phyloP scores from a whole-genome alignment of 2,888 invertebrate species.

The Drosophila melanocephala region DNA sequence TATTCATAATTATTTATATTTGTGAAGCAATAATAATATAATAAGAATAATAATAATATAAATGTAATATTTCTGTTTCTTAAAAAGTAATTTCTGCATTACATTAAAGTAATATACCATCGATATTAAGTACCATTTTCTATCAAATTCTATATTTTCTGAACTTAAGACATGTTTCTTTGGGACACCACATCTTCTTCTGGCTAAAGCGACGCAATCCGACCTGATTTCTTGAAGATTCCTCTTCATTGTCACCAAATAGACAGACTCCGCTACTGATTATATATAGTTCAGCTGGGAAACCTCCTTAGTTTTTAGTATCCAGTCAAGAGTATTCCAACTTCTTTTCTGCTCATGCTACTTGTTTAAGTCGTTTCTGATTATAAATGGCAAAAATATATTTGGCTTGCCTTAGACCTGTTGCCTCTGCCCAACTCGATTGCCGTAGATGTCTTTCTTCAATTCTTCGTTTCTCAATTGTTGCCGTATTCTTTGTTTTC shows the following conservation, averaged over 20 bases:
- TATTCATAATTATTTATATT: neutral
- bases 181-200: neutral
- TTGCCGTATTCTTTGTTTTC: neutral
- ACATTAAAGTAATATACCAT: neutral
- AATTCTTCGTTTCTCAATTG: neutral
- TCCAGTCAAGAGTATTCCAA: neutral
- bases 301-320: neutral
- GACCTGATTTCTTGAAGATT: neutral
- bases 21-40: neutral
- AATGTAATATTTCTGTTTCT: too few species aligned
- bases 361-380: neutral
- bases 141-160: neutral
- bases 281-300: neutral
- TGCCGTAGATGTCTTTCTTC: too few species aligned
- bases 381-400: neutral
- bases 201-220: neutral
- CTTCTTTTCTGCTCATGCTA: neutral
- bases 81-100: neutral
- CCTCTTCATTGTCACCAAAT: neutral
- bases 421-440: neutral
- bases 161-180: accelerated
- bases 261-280: neutral
- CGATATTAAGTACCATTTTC: neutral
- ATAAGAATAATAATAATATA: neutral
- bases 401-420: neutral